Base-by-base conservation (phyloP, 2,797 vertebrate species). In the Poecilia picta region DNA sequence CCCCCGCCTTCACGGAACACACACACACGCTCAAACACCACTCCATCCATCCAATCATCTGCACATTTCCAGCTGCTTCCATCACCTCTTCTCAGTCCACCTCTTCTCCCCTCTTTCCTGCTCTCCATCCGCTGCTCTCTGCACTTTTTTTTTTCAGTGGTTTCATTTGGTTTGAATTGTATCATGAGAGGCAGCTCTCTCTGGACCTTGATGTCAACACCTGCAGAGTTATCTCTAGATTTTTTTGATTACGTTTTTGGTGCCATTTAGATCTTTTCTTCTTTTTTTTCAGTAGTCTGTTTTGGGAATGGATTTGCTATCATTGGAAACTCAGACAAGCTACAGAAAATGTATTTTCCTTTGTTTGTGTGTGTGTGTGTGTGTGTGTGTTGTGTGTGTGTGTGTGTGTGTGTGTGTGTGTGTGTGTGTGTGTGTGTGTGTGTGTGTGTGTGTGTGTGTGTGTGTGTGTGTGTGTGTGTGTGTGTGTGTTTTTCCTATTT, bases 141-240 rank as follows among this genome's bases (percentile, higher is more conserved):
- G 25, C 68, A 71, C 31, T 73, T 73, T 70, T 78, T 39, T 39
- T 73, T 70, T 78, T 47, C 68, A 72, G 55, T 23, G 68, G 43
- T 62, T 74, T 12, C 73, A 73, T 90, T 77, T 75, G 64, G 25
- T 80, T 77, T n/a, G 25, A 75, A 85, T 81, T 83, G n/a, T 2
- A 46, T 80, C 75, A 73, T 46, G 31, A 80, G 81, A 74, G 8
- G 31, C 76, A 43, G 75, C 72, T 53, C 49, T 77, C 41, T 64
- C 55, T 77, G 55, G 33, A 79, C 31, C n/a, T 64, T 49, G 16
- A 79, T 47, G 64, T 18, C 36, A 33, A 73, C 76, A 31, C 11
- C 28, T 33, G 39, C n/a, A 68, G 13, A 68, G 13, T 25, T 39
- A 36, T 46, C 43, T 41, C 31, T 15, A 28, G 62, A 57, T 46